phyloP scores from a whole-genome alignment of 2,888 invertebrate species.

The Drosophila nr. fundita region DNA sequence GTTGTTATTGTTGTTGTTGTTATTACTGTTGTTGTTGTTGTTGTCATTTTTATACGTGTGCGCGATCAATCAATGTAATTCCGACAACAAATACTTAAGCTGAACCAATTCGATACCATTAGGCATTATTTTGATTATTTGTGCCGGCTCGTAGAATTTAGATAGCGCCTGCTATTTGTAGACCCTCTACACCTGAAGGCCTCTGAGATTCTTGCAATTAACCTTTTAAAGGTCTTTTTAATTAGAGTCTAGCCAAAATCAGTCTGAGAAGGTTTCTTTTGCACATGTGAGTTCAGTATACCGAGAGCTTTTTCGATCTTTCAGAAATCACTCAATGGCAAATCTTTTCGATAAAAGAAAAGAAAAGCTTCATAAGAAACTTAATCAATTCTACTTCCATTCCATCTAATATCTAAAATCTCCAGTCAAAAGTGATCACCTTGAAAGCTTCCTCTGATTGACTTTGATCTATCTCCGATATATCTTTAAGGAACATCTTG shows the following conservation, averaged over 20 bases:
- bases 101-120: conserved; percentile 56
- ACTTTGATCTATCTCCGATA: neutral
- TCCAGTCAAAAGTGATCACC: neutral
- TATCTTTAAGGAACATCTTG: neutral
- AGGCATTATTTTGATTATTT: conserved; percentile 24
- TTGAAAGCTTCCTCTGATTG: neutral
- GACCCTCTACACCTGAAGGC: neutral
- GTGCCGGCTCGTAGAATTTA: conserved; percentile 26
- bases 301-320: neutral
- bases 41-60: conserved; percentile 21
- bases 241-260: neutral
- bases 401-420: neutral
- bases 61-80: conserved; percentile 61
- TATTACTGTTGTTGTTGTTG: conserved; percentile 18
- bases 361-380: neutral
- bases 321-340: neutral
- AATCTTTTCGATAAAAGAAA: neutral
- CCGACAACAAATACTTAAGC: conserved; percentile 12
- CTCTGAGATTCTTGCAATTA: neutral
- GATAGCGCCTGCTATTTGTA: conserved; percentile 3
- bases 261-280: neutral
- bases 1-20: conserved; percentile 22
- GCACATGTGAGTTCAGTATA: neutral
- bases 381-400: neutral
- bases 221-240: neutral